Evolutionary conservation across 53 echinoderm and acorn worm genomes (phyloP), one percentile per base, ranked within the genome.

Genomic region (Astropecten irregularis): DNA sequence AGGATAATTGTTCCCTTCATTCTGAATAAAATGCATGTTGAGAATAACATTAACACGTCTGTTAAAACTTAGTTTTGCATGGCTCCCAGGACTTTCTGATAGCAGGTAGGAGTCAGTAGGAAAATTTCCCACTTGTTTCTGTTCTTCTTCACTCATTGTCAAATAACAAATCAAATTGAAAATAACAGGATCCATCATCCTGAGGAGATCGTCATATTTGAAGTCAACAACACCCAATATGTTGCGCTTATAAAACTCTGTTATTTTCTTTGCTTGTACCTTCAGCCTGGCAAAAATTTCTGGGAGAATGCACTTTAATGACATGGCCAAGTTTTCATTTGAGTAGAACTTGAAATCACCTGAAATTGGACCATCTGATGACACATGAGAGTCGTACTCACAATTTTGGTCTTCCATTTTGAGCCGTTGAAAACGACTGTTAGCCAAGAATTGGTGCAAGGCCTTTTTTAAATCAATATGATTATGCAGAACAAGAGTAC

Each of bases 11-110:
- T 65, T 65, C 11, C 38, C 30, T 8, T 66, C 49, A 49, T 20
- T 66, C 15, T 51, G 49, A 50, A 49, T 44, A 50, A 64, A 82
- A 36, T 82, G 65, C 35, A 82, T 20, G 13, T 28, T 70, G 9
- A 70, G 34, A 70, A 70, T 70, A 30, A 49, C 48, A 42, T 70
- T 70, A 31, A 32, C 49, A 14, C 68, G 68, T 68, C 68, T 42
- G 19, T 47, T 21, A 0, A 49, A 31, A 31, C 49, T 49, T 1
- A 29, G 33, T 25, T 31, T 70, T 27, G 70, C 70, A 49, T 70
- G 69, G 46, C 13, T 38, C 10, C 49, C 69, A n/a, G n/a, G 26
- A 30, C 30, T 4, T 4, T 28, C 18, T 15, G 69, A 47, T 11
- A 69, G 38, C 4, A 69, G 15, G 49, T 69, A 49, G 10, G 49